A percentile compares a stretch with the other conserved stretches of the same genome.
phyloP scores from a whole-genome alignment of 2,113 vertebrate genomes.

The Thunnus maccoyii region DNA sequence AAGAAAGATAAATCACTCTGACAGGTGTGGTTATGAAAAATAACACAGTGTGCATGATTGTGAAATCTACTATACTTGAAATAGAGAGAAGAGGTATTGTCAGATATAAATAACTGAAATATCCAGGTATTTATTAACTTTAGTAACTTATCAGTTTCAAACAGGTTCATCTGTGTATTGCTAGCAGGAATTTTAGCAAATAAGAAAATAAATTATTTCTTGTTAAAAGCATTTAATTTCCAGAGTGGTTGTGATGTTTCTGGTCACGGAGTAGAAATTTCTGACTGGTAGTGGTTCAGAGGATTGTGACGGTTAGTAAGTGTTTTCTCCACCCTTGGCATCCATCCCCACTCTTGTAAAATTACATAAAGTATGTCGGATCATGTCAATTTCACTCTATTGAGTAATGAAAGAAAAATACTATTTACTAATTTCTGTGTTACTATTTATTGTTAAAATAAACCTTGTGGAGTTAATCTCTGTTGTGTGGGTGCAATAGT shows the following conservation, averaged over 20 bases:
- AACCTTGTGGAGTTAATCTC: background rate
- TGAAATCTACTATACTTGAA: background rate
- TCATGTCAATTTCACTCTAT: conserved; percentile 5
- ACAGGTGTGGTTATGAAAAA: conserved; percentile 6
- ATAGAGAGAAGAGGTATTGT: background rate
- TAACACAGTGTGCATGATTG: background rate
- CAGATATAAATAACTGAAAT: background rate
- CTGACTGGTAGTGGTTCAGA: background rate
- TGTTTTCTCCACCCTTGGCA: background rate
- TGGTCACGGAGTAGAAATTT: background rate
- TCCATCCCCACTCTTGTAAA: background rate
- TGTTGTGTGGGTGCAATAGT: too few relatives aligned
- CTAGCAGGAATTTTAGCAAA: background rate
- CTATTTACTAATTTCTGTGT: background rate
- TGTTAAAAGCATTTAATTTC: background rate
- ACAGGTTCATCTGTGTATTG: too few relatives aligned
- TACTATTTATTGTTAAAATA: background rate
- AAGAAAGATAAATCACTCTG: background rate
- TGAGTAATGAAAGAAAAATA: background rate
- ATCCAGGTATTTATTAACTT: background rate
- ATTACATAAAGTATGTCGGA: background rate
- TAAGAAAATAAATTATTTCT: background rate
- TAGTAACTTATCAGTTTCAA: background rate
- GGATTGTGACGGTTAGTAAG: background rate
- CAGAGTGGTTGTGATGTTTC: background rate